Evolutionary conservation across 1,140 invertebrate species (phyloP), one percentile per base, ranked within the genome.

Genomic region (Leptinotarsa undecemlineata): DNA sequence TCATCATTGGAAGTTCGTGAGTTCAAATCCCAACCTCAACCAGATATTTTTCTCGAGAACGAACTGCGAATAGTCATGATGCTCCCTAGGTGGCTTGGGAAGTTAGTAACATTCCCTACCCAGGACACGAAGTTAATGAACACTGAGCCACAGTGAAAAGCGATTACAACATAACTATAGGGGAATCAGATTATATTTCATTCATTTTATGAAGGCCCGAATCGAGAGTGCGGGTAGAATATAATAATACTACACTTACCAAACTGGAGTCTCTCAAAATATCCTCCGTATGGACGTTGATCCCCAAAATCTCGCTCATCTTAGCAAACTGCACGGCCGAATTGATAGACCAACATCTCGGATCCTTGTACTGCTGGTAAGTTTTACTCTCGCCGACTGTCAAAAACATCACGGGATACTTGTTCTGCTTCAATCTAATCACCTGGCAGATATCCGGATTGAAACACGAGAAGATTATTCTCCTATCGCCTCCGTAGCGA

Each of bases 401-500:
- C 63, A 99, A 86, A 83, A 98, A 98, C 86, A 98, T 91, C 0
- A 98, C 94, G 1, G 97, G 96, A 88, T 97, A 98, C 79, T 93
- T 94, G 84, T 98, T 98, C 87, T 98, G 97, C 82, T 98, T 99
- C 72, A 94, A 75, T 48, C 94, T 89, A 66, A 98, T 88, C 95
- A 98, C 95, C 1, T 94, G 91, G 82, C 96, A 98, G 66, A 96
- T 93, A 82, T 98, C 96, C 0, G 96, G 95, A 87, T 98, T 95
- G 85, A 99, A 99, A 80, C 94, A 96, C 0, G 96, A 97, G 78
- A 99, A 94, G 15, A 98, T 91, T 66, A 98, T 94, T 71, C 92
- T 91, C 51, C 97, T 88, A 26, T 90, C 86, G 1, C 90, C 91
- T 33, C 91, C 94, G 84, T 95, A 87, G 71, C 93, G 89, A 66